These are phyloP conservation scores for Cromileptes altivelis DNA, from an alignment of 2,113 vertebrate species.

Conservation along the genomic window DNA sequence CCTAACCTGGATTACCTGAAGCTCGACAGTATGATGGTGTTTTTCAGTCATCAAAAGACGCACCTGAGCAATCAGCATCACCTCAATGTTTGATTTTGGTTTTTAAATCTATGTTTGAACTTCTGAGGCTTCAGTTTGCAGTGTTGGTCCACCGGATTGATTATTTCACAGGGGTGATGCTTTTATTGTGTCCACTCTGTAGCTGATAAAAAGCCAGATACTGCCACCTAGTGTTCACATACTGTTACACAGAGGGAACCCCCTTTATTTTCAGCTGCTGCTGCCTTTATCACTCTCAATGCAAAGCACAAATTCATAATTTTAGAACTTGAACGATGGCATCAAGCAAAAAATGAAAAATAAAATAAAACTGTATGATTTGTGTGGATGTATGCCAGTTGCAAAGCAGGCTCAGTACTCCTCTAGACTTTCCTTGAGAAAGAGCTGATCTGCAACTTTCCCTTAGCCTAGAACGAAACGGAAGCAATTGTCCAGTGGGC, in stretches of 20 bases:
- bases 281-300: slow-evolving; percentile 15
- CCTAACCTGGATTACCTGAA: not conserved
- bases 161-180: not conserved
- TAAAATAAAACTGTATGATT: not conserved
- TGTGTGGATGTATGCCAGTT: not conserved
- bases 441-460: slow-evolving; percentile 53
- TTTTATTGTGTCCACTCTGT: not conserved
- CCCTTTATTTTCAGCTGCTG: slow-evolving; percentile 2
- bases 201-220: slow-evolving; percentile 57
- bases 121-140: not conserved
- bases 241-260: slow-evolving; percentile 30
- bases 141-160: not conserved
- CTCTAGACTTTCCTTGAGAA: slow-evolving; percentile 22
- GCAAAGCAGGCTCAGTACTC: not conserved
- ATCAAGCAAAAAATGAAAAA: not conserved
- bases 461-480: slow-evolving; percentile 47
- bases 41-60: not conserved
- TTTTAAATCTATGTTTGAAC: not conserved
- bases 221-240: slow-evolving; percentile 73
- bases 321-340: not conserved
- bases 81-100: not conserved
- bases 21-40: not conserved
- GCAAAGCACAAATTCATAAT: not conserved
- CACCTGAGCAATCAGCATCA: not conserved
- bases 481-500: slow-evolving; percentile 57